These are phyloP conservation scores for Xiphophorus hellerii DNA, from an alignment of 2,113 vertebrate genomes.

Conservation along the genomic window DNA sequence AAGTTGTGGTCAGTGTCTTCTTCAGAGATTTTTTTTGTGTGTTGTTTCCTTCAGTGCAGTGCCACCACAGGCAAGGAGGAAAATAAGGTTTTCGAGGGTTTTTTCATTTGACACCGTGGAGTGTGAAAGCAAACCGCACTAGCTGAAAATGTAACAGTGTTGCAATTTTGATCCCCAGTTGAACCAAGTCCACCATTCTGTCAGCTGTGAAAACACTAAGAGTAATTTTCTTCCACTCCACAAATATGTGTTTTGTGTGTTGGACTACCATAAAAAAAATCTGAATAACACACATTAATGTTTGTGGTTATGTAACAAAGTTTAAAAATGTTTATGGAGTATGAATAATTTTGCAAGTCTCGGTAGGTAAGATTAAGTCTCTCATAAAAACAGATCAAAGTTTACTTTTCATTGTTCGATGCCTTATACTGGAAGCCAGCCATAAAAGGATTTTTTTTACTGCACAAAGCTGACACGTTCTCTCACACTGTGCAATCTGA, in stretches of 20 bases:
- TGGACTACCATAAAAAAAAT: not conserved
- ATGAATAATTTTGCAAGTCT: not conserved
- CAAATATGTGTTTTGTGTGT: not conserved
- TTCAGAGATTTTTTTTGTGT: too few species aligned
- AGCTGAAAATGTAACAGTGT: too few species aligned
- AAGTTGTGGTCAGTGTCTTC: too few species aligned
- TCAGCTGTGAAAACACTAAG: too few species aligned
- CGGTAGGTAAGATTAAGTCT: slow-evolving; percentile 21
- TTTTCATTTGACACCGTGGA: too few species aligned
- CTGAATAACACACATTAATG: not conserved
- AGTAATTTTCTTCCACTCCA: not conserved
- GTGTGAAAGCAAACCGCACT: too few species aligned
- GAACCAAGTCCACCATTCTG: too few species aligned
- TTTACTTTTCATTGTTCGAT: slow-evolving; percentile 30
- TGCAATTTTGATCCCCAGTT: too few species aligned
- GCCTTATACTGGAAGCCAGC: slow-evolving; percentile 22
- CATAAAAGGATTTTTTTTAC: slow-evolving; percentile 33
- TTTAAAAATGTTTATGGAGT: not conserved
- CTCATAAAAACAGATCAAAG: slow-evolving; percentile 40
- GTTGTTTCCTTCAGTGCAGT: too few species aligned
- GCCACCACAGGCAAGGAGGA: too few species aligned
- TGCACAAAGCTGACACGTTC: slow-evolving; percentile 42
- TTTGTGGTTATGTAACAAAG: not conserved
- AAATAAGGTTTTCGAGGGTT: too few species aligned
- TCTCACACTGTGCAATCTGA: slow-evolving; percentile 29